Evolutionary conservation across 2,797 vertebrate genomes (phyloP), one percentile per base, ranked within the genome.

Genomic region (Peromyscus nudipes): DNA sequence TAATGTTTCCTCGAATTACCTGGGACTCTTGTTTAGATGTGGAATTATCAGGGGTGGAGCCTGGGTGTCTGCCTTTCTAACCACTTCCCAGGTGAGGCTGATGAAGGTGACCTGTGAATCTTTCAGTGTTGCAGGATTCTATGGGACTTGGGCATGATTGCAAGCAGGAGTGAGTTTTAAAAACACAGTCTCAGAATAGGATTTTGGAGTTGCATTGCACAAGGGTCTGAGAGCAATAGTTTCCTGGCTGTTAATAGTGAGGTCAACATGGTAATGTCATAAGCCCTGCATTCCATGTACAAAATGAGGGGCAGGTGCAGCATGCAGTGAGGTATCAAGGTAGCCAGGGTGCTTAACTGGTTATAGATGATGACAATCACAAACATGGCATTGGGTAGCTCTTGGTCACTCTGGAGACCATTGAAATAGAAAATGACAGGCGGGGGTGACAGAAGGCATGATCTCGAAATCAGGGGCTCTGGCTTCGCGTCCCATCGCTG

Each of bases 391-490:
- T n/a, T 19, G 12, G 0, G 21, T 7, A 23, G 34, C 62, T 88
- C 62, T 31, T 71, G 10, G 16, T 57, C 6, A 21, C 64, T 27
- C 23, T 34, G 37, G 79, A 80, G 79, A 27, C n/a, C 62, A 64
- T 79, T 27, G n/a, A 57, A 89, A 71, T 6, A 77, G 89, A 64
- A 43, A 37, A 46, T 55, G 83, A 40, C 29, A 69, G 46, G 13
- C 27, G 2, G 12, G 16, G 12, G 10, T 23, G 34, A 27, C 6
- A 19, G 6, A 69, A 31, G 12, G 12, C 5, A 4, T 0, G 17
- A 37, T 43, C 23, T 52, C 23, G 1, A 4, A 27, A 13, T 62
- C 67, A 71, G 65, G 49, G 4, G 6, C 9, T 91, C 87, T n/a
- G 21, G 23, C 16, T n/a, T 49, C 7, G 1, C 29, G n/a, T 92